These are phyloP conservation scores for Polylopha cassiicola DNA, from an alignment of 2,888 invertebrate species.

Conservation along the genomic window DNA sequence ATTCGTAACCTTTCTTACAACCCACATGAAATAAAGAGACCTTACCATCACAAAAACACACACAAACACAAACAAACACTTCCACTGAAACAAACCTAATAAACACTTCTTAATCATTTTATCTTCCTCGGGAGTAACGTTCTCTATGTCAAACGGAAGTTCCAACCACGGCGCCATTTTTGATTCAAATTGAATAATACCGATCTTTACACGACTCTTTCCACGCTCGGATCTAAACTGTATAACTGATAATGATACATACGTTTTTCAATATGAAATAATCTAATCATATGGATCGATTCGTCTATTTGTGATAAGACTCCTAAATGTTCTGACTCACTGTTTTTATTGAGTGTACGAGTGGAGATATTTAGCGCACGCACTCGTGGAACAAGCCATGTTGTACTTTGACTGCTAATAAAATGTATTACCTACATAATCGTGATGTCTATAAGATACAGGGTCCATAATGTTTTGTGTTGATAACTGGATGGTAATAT, in stretches of 20 bases:
- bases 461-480: no score
- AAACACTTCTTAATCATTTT: conserved; percentile 61
- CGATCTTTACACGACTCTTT: conserved; percentile 1
- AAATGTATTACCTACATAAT: no score
- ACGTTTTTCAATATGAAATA: conserved; percentile 41
- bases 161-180: conserved; percentile 56
- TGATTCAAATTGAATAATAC: neutral
- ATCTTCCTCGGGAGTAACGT: conserved; percentile 56
- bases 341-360: neutral
- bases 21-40: no score
- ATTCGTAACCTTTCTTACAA: no score
- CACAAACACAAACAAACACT: conserved; percentile 28
- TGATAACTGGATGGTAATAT: no score
- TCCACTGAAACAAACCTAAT: conserved; percentile 46
- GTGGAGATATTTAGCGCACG: no score
- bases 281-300: conserved; percentile 50
- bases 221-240: conserved; percentile 23
- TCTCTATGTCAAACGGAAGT: conserved; percentile 53
- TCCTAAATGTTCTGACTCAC: conserved; percentile 4
- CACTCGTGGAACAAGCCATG: no score
- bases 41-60: conserved; percentile 20
- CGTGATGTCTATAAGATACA: no score
- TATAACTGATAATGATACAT: conserved; percentile 26
- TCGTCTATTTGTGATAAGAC: conserved; percentile 27
- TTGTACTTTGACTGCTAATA: no score